A percentile compares a stretch with the other conserved stretches of the same genome.
phyloP scores from a whole-genome alignment of 2,888 invertebrate genomes.

The Brenthis daphne region DNA sequence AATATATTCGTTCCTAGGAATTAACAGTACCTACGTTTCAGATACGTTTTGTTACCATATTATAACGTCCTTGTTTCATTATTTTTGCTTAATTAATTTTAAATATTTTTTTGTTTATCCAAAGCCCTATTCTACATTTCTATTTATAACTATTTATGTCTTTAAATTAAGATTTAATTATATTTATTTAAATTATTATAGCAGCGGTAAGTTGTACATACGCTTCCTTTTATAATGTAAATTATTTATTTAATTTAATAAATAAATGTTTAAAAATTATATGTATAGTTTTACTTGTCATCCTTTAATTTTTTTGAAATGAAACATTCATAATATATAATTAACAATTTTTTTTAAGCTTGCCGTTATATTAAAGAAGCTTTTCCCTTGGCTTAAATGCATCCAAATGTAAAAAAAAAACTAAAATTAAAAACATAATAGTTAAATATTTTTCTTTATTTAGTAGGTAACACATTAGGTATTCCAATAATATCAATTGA shows the following conservation, averaged over 20 bases:
- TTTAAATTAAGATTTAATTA: slow-evolving; percentile 23
- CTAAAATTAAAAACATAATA: no score
- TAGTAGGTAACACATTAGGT: no score
- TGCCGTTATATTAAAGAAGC: no score
- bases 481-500: no score
- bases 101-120: slow-evolving; percentile 17
- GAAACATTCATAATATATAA: no score
- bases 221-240: slow-evolving; percentile 66
- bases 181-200: slow-evolving; percentile 53
- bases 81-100: slow-evolving; percentile 4
- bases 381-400: no score
- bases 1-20: slow-evolving; percentile 27
- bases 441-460: no score
- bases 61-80: slow-evolving; percentile 16
- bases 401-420: no score
- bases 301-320: no score
- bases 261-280: slow-evolving; percentile 46
- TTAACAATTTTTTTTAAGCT: no score
- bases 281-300: slow-evolving; percentile 28
- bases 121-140: slow-evolving; percentile 24
- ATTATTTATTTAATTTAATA: slow-evolving; percentile 78
- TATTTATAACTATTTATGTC: slow-evolving; percentile 21
- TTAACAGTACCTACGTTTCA: neutral
- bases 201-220: slow-evolving; percentile 74
- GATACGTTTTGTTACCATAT: slow-evolving; percentile 29